Conservation (phyloP, 2,113 vertebrate species). For the Ictidomys tridecemlineatus region DNA sequence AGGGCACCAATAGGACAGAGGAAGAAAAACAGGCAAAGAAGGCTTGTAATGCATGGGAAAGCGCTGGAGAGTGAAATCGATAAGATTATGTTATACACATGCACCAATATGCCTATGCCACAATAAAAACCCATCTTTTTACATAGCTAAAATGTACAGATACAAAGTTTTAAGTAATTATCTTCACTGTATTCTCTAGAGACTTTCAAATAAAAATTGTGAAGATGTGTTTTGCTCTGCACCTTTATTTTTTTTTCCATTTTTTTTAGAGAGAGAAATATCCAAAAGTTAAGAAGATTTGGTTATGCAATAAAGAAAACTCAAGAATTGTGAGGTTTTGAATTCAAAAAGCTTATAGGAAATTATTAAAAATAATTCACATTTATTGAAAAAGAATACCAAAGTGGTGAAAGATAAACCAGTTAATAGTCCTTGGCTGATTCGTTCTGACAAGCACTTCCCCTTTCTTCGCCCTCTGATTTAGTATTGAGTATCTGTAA, state of each 20-base stretch:
- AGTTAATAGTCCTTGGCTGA: not conserved
- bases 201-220: not conserved
- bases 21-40: too few species aligned
- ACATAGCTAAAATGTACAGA: too few species aligned
- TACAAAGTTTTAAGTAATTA: not conserved
- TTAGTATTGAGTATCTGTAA: not conserved
- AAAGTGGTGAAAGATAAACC: not conserved
- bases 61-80: too few species aligned
- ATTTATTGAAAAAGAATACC: not conserved
- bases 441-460: not conserved
- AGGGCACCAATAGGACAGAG: too few species aligned
- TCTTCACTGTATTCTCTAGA: not conserved
- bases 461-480: not conserved
- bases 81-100: too few species aligned
- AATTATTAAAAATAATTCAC: not conserved
- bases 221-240: not conserved
- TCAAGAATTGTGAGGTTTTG: not conserved
- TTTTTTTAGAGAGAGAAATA: not conserved
- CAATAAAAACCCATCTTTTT: too few species aligned
- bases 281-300: too few species aligned
- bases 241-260: not conserved
- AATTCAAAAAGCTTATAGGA: not conserved
- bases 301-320: not conserved
- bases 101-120: accelerated
- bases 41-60: too few species aligned